phyloP scores from a whole-genome alignment of 2,113 vertebrate genomes.

The Muntiacus muntjak region DNA sequence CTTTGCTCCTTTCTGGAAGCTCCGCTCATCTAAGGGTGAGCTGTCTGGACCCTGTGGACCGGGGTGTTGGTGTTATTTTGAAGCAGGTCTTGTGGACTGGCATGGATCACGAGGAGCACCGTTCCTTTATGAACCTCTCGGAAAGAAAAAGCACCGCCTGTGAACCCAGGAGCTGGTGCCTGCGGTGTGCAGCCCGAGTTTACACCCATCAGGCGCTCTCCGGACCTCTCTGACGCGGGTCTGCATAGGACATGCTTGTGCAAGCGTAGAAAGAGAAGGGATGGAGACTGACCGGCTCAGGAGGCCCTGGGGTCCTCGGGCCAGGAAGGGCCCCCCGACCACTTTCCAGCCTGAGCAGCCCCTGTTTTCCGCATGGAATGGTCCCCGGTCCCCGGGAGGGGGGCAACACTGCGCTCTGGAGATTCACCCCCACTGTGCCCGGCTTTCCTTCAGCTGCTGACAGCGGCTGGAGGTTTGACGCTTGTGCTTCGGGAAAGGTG shows the following conservation, averaged over 20 bases:
- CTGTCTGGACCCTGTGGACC: rapidly evolving
- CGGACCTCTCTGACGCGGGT: neutral
- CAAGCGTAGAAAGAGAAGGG: neutral
- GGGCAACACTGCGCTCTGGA: rapidly evolving
- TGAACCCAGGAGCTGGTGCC: rapidly evolving
- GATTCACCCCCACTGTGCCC: rapidly evolving
- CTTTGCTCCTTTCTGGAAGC: rapidly evolving
- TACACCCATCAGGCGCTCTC: rapidly evolving
- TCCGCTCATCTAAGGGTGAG: rapidly evolving
- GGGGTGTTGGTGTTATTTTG: rapidly evolving
- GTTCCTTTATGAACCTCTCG: neutral
- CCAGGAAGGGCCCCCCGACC: rapidly evolving
- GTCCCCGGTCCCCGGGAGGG: rapidly evolving
- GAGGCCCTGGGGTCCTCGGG: rapidly evolving
- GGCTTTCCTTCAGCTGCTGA: neutral
- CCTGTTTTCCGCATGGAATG: rapidly evolving
- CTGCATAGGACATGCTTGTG: rapidly evolving
- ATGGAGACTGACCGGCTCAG: neutral
- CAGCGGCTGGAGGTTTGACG: rapidly evolving
- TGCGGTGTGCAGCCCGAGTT: rapidly evolving
- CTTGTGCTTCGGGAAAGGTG: neutral
- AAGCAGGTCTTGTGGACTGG: neutral
- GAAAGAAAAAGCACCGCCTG: rapidly evolving
- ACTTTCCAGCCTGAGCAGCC: rapidly evolving
- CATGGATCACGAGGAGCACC: rapidly evolving